Conservation (phyloP, 2,113 vertebrate genomes). For the Parus major region DNA sequence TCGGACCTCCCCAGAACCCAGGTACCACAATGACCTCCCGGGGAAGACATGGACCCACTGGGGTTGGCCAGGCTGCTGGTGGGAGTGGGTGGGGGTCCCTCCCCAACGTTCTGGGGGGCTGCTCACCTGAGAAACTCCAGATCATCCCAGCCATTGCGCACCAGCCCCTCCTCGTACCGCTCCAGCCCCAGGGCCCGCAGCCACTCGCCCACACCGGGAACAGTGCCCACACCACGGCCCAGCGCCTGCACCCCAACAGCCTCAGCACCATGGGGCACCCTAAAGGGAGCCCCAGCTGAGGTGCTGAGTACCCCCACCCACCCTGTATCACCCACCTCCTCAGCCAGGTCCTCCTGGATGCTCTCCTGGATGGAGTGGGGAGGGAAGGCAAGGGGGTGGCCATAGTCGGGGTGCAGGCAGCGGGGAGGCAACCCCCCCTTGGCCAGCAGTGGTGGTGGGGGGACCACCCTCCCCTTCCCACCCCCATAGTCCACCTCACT, state of each 20-base stretch:
- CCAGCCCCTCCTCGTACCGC: constrained; percentile 88
- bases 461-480: constrained; percentile 63
- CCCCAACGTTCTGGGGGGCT: accelerated
- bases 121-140: constrained; percentile 93
- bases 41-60: not conserved
- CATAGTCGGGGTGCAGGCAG: constrained; percentile 69
- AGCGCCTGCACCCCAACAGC: not conserved
- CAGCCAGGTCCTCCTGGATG: constrained; percentile 90
- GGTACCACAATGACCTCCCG: not conserved
- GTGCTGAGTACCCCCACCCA: not conserved
- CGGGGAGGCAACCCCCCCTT: constrained; percentile 56
- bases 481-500: constrained; percentile 88
- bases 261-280: not conserved
- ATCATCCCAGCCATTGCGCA: constrained; percentile 97
- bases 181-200: constrained; percentile 88
- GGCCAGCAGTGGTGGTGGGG: constrained; percentile 18
- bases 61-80: no score
- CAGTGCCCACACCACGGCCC: constrained; percentile 73
- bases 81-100: not conserved
- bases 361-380: constrained; percentile 89
- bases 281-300: not conserved
- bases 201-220: constrained; percentile 90
- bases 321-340: constrained; percentile 79
- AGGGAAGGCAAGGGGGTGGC: constrained; percentile 82
- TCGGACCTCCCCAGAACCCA: not conserved